Conservation (phyloP, 2,797 vertebrate genomes). For the Sebastes taczanowskii region DNA sequence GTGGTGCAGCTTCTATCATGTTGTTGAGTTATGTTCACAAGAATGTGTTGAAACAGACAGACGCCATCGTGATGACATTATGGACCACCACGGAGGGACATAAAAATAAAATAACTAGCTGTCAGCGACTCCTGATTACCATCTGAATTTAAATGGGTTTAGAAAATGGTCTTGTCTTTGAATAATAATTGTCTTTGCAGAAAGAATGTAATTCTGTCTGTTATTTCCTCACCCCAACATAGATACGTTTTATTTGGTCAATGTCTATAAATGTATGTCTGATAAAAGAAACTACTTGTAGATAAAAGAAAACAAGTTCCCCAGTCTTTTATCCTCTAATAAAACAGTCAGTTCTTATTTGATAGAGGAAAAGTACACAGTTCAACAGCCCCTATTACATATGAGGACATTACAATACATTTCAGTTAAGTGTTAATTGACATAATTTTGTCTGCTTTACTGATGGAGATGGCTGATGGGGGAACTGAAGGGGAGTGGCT, state of each 20-base stretch:
- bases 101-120: slow-evolving; percentile 3
- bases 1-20: slow-evolving; percentile 8
- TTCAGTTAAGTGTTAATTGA: not conserved
- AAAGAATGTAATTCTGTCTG: not conserved
- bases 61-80: not conserved
- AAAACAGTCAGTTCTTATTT: not conserved
- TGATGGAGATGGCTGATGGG: not conserved
- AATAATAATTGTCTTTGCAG: not conserved
- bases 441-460: not conserved
- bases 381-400: not conserved
- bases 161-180: not conserved
- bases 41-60: slow-evolving; percentile 15
- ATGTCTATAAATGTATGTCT: not conserved
- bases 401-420: not conserved
- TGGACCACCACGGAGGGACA: not conserved
- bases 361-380: not conserved
- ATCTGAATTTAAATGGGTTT: not conserved
- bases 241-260: not conserved
- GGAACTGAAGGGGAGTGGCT: not conserved
- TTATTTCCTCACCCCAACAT: not conserved
- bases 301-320: not conserved
- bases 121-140: not conserved
- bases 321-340: not conserved
- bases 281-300: not conserved
- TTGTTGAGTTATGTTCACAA: slow-evolving; percentile 7